Evolutionary conservation across 1,140 invertebrate genomes (phyloP).

Genomic region (Listronotus oregonensis): DNA sequence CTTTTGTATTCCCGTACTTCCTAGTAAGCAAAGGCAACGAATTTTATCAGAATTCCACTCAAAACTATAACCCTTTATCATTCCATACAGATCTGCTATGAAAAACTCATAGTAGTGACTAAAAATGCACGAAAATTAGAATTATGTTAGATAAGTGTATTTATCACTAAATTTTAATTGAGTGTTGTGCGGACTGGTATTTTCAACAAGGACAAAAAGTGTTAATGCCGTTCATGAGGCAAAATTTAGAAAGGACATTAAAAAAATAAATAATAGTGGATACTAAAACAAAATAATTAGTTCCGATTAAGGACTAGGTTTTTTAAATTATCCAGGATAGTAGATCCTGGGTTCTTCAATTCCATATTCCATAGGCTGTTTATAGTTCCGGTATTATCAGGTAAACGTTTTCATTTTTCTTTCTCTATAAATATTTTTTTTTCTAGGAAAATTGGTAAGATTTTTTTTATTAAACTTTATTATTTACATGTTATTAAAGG

Average conservation of each 20-base stretch:
- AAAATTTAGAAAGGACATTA: conserved; percentile 11
- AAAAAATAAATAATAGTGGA: not conserved
- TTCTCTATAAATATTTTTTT: conserved; percentile 14
- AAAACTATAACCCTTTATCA: too few relatives aligned
- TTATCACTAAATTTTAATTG: not conserved
- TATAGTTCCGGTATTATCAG: conserved; percentile 22
- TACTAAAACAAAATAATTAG: too few relatives aligned
- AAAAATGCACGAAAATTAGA: too few relatives aligned
- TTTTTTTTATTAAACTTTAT: conserved; percentile 24
- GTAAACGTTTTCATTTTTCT: conserved; percentile 30
- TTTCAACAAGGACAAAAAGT: conserved; percentile 7
- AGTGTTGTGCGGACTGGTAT: conserved; percentile 7
- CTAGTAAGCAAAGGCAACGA: too few relatives aligned
- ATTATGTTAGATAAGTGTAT: not conserved
- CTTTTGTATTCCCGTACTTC: too few relatives aligned
- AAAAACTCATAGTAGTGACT: too few relatives aligned
- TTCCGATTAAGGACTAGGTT: not conserved
- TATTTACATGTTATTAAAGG: conserved; percentile 1
- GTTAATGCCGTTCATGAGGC: conserved; percentile 18
- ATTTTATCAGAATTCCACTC: too few relatives aligned
- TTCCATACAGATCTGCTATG: too few relatives aligned
- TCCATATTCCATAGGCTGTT: not conserved
- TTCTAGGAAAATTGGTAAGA: conserved; percentile 30
- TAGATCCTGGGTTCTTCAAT: conserved; percentile 6
- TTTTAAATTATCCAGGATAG: not conserved